A percentile compares a stretch with the other conserved stretches of the same genome.
phyloP scores from a whole-genome alignment of 2,113 vertebrate genomes.

The Engraulis encrasicolus region DNA sequence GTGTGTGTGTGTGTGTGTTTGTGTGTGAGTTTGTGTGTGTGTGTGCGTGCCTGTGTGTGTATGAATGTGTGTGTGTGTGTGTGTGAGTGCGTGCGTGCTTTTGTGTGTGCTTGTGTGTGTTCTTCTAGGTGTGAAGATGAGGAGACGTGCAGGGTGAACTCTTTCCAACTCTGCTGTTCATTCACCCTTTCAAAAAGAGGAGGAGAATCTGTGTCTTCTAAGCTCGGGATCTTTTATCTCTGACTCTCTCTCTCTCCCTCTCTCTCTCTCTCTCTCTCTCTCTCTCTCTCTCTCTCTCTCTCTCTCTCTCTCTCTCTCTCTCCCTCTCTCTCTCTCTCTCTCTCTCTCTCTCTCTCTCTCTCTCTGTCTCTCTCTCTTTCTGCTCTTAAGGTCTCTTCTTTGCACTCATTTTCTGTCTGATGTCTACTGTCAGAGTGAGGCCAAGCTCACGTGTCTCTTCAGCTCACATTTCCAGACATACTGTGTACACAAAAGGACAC shows the following conservation, averaged over 20 bases:
- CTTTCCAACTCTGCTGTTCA: slow-evolving; percentile 21
- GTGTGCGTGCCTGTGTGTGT: no score
- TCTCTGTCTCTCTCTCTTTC: background rate
- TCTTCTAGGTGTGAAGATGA: background rate
- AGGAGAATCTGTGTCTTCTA: background rate
- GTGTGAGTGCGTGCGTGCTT: no score
- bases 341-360: background rate
- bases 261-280: background rate
- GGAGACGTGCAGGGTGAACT: slow-evolving; percentile 6
- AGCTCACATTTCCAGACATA: background rate
- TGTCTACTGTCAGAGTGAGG: background rate
- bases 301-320: background rate
- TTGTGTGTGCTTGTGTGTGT: no score
- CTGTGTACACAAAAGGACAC: no score
- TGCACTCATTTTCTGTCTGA: no score
- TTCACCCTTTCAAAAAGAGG: slow-evolving; percentile 32
- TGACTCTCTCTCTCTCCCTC: background rate
- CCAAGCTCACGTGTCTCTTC: background rate
- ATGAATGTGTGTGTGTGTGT: slow-evolving; percentile 20
- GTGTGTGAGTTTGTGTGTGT: background rate
- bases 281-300: background rate
- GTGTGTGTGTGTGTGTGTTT: slow-evolving; percentile 17
- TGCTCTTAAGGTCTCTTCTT: background rate
- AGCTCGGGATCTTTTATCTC: background rate
- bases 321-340: background rate